These are phyloP conservation scores for Hyles euphorbiae DNA, from an alignment of 1,140 invertebrate genomes.

Conservation along the genomic window DNA sequence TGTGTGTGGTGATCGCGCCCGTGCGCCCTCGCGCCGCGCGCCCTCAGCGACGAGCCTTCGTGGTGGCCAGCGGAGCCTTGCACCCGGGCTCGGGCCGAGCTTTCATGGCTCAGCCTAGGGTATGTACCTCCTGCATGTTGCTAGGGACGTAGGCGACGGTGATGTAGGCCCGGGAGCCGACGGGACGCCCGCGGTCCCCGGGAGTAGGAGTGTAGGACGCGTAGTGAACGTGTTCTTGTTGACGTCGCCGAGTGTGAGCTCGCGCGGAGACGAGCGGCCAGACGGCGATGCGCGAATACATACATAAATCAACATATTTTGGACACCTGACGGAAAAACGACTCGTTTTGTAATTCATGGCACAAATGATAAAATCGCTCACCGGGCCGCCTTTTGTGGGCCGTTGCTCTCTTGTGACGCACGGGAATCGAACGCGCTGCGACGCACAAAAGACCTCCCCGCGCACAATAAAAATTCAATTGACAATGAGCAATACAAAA, in stretches of 20 bases:
- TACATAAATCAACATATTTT: slow-evolving; percentile 27
- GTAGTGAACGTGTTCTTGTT: neutral
- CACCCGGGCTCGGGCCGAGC: slow-evolving; percentile 74
- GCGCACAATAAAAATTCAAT: slow-evolving; percentile 74
- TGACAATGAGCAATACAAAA: slow-evolving; percentile 63
- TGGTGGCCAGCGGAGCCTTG: slow-evolving; percentile 74
- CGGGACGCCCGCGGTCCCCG: too few species aligned
- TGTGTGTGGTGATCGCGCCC: slow-evolving; percentile 65
- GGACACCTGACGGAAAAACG: slow-evolving; percentile 53
- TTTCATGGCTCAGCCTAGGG: slow-evolving; percentile 76
- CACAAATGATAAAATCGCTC: slow-evolving; percentile 60
- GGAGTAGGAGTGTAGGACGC: neutral
- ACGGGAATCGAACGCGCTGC: slow-evolving; percentile 51
- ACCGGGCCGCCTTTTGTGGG: slow-evolving; percentile 57
- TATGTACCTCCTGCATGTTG: slow-evolving; percentile 49
- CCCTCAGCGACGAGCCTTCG: slow-evolving; percentile 57
- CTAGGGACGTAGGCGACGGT: too few species aligned
- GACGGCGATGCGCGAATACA: slow-evolving; percentile 15
- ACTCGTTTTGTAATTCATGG: slow-evolving; percentile 32
- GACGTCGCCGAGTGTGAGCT: neutral
- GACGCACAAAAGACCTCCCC: slow-evolving; percentile 57
- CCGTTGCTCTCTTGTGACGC: slow-evolving; percentile 50
- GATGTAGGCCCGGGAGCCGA: too few species aligned
- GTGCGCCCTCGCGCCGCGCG: slow-evolving; percentile 18
- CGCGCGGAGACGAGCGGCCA: neutral